Evolutionary conservation across 2,888 invertebrate species (phyloP), one percentile per base, ranked within the genome.

Genomic region (Corythucha ciliata): DNA sequence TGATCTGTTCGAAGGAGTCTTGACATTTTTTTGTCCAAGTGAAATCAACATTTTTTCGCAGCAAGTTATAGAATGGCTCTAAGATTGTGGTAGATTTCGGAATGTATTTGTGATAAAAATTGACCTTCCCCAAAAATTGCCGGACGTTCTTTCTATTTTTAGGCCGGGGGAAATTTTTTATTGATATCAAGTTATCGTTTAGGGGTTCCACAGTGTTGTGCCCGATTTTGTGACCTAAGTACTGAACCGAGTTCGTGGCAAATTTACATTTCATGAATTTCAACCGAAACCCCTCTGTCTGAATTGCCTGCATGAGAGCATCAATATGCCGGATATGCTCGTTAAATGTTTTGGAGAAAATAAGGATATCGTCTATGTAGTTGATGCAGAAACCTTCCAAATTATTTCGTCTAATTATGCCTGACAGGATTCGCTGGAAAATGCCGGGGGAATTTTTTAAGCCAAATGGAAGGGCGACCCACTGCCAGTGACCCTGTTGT

Each of bases 21-120:
- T 59, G 45, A 42, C 58, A 58, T 44, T 57, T 49, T 32, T 48
- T 8, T 4, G 54, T 48, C 58, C 58, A 59, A 18, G 32, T 7
- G 26, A 59, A 58, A 45, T 47, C 49, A 40, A 37, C 46, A n/a
- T 8, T 54, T 36, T 44, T 59, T 58, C 40, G 45, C 18, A 14
- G 21, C 6, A 32, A 29, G 10, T 18, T 14, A 33, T 33, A n/a
- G 33, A 33, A 33, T 14, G 18, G 33, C 18, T 33, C 33, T 5
- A 33, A 18, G 4, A 42, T 42, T 18, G 5, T 24, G n/a, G 54
- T 5, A 14, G 4, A 20, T 3, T 54, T 44, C 10, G 49, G 49
- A 4, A 54, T 39, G 22, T 51, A 54, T 24, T 39, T 22, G 16
- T 22, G 29, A 48, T 47, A 54, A 41, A 54, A 54, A 20, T 54